Evolutionary conservation across 2,888 invertebrate species (phyloP).

Genomic region (Mesochorus sp.): DNA sequence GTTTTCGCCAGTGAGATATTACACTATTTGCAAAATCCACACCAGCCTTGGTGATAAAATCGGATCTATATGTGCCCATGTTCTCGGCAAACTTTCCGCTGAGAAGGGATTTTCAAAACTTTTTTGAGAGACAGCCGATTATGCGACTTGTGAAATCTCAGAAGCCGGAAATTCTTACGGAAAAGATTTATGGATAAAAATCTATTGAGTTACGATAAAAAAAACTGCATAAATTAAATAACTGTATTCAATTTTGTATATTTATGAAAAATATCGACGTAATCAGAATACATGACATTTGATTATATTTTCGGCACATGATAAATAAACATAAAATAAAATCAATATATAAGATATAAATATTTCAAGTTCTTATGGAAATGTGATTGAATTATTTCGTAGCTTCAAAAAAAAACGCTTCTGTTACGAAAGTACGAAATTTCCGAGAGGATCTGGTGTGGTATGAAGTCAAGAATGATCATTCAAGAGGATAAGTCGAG

Average conservation of each 20-base stretch:
- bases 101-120: neutral
- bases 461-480: neutral
- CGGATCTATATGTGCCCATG: neutral
- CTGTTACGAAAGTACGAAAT: neutral
- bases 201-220: too few species aligned
- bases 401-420: neutral
- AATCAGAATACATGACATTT: too few species aligned
- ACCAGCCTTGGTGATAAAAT: conserved; percentile 24
- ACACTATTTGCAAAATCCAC: conserved; percentile 5
- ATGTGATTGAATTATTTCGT: too few species aligned
- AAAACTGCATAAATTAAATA: too few species aligned
- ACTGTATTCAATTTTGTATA: too few species aligned
- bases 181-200: too few species aligned
- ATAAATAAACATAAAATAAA: too few species aligned
- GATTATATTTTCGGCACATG: too few species aligned
- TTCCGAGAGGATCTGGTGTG: neutral
- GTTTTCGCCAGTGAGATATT: conserved; percentile 3
- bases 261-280: too few species aligned
- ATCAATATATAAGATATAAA: too few species aligned
- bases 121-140: neutral
- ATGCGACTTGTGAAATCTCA: neutral
- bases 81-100: neutral
- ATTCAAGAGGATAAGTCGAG: neutral
- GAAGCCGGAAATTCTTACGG: too few species aligned
- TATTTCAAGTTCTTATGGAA: too few species aligned